These are phyloP conservation scores for Drosophila sordidula DNA, from an alignment of 2,888 invertebrate species.

Conservation along the genomic window DNA sequence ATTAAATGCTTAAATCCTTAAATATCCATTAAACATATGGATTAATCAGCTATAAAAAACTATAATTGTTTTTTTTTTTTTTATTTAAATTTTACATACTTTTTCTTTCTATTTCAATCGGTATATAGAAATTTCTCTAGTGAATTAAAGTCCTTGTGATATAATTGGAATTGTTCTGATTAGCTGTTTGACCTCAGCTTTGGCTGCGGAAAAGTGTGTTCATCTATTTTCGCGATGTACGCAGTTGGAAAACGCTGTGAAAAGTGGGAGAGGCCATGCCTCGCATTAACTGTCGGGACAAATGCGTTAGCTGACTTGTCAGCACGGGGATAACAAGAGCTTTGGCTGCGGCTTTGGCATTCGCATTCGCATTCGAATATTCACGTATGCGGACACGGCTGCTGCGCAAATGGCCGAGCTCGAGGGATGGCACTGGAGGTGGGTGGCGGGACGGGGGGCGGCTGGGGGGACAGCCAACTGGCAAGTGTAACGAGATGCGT, in stretches of 20 bases:
- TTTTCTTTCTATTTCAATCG: too few relatives aligned
- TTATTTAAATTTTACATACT: too few relatives aligned
- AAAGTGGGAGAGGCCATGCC: conserved; percentile 20
- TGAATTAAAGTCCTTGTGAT: background rate
- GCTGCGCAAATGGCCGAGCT: conserved; percentile 49
- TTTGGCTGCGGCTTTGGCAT: conserved; percentile 18
- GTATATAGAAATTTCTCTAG: too few relatives aligned
- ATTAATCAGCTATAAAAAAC: too few relatives aligned
- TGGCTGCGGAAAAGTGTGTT: background rate
- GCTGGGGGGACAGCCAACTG: conserved; percentile 13
- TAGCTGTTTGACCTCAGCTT: background rate
- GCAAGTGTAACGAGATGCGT: conserved; percentile 73
- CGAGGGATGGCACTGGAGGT: background rate
- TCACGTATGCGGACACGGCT: conserved; percentile 38
- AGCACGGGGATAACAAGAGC: conserved; percentile 36
- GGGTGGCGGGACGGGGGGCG: background rate
- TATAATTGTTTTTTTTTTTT: too few relatives aligned
- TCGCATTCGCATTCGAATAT: background rate
- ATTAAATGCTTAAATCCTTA: too few relatives aligned
- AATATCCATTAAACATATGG: too few relatives aligned
- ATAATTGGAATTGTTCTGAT: background rate
- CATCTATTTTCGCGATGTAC: conserved; percentile 1
- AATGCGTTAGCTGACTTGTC: conserved; percentile 49
- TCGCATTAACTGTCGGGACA: conserved; percentile 28
- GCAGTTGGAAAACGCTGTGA: conserved; percentile 11